A percentile compares a stretch with the other conserved stretches of the same genome.
These are phyloP conservation scores for Centropus bengalensis DNA, from an alignment of 2,113 vertebrate genomes.

Conservation along the genomic window DNA sequence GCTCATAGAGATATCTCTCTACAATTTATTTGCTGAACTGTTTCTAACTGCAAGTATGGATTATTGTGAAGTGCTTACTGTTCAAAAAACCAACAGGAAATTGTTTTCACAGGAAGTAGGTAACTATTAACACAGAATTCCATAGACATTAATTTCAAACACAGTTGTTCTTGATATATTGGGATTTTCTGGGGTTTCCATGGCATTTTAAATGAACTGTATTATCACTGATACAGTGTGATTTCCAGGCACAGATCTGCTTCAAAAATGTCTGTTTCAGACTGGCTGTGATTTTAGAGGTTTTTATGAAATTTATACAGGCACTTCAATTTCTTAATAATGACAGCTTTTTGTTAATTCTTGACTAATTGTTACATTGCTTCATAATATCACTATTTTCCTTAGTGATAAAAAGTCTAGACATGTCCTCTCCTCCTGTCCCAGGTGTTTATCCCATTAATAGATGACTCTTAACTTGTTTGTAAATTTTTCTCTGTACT, in stretches of 20 bases:
- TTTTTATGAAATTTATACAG: neutral
- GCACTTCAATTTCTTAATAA: neutral
- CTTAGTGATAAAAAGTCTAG: neutral
- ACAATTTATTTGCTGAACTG: neutral
- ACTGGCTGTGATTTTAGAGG: neutral
- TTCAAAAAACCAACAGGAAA: neutral
- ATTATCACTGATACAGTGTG: neutral
- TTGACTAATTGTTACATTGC: neutral
- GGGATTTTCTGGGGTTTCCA: neutral
- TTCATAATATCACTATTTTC: neutral
- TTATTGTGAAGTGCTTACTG: neutral
- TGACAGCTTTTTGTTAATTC: neutral
- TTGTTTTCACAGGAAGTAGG: neutral
- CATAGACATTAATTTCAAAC: neutral
- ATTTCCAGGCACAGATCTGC: neutral
- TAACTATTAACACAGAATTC: neutral
- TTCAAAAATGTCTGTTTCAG: neutral
- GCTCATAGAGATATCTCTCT: neutral
- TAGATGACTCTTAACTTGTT: neutral
- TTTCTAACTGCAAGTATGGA: neutral
- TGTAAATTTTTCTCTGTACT: neutral
- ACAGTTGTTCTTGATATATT: rapidly evolving
- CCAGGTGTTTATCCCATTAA: neutral
- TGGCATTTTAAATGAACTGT: neutral
- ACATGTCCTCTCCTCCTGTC: neutral